Conservation (phyloP, 1,140 invertebrate genomes). For the Rhagoletis zephyria region DNA sequence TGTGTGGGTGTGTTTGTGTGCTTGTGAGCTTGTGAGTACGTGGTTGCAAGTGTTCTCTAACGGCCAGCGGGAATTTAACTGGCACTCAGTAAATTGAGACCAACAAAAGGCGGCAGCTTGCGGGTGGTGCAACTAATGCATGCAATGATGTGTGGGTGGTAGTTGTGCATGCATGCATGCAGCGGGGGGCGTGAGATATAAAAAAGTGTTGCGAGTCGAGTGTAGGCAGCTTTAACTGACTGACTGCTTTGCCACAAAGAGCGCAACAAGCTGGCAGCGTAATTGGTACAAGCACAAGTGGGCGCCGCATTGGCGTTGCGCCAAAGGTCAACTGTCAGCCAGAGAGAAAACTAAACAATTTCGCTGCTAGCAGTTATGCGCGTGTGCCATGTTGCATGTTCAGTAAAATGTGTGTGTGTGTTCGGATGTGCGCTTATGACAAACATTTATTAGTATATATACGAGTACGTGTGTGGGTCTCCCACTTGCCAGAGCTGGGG, state of each 20-base stretch:
- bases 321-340: constrained; percentile 40
- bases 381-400: background rate
- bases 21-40: background rate
- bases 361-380: background rate
- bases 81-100: constrained; percentile 16
- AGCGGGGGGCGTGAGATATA: background rate
- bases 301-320: constrained; percentile 36
- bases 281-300: constrained; percentile 11
- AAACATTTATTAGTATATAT: background rate
- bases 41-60: background rate
- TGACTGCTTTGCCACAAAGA: background rate
- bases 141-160: background rate
- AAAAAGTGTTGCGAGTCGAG: background rate
- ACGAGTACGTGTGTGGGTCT: background rate
- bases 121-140: background rate
- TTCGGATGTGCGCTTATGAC: background rate
- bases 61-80: constrained; percentile 33
- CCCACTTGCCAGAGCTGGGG: background rate
- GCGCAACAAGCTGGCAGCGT: constrained; percentile 38
- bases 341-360: constrained; percentile 17
- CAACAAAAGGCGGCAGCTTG: background rate
- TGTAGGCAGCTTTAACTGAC: constrained; percentile 18
- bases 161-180: too few relatives aligned
- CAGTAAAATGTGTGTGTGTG: background rate
- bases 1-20: background rate